phyloP scores from a whole-genome alignment of 2,113 vertebrate genomes.

The Solea senegalensis region DNA sequence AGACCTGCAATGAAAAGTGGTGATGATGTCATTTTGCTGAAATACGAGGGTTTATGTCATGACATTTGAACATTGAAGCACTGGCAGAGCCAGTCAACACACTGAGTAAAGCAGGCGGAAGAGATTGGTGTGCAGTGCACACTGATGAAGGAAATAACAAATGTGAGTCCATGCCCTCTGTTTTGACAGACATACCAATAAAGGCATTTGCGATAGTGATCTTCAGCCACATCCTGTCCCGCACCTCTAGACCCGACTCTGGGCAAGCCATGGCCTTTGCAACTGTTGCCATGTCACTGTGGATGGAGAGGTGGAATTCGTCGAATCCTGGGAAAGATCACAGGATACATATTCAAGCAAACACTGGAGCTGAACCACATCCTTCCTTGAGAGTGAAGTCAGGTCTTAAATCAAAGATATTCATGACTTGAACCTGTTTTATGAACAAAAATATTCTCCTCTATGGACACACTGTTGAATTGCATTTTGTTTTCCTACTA shows the following conservation, averaged over 20 bases:
- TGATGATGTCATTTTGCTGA: background rate
- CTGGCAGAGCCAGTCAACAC: background rate
- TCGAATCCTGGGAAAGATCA: conserved; percentile 87
- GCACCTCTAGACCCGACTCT: conserved; percentile 95
- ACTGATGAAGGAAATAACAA: conserved; percentile 5
- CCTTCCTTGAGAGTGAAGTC: background rate
- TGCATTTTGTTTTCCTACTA: background rate
- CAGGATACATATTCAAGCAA: conserved; percentile 8
- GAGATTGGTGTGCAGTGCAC: background rate
- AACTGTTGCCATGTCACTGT: conserved; percentile 97
- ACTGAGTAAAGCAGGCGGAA: conserved; percentile 1
- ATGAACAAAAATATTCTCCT: background rate
- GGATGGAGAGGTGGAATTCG: conserved; percentile 98
- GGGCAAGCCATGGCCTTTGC: conserved; percentile 98
- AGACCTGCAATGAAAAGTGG: background rate
- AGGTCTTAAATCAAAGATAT: background rate
- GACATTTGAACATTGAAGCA: background rate
- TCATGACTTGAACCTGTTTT: background rate
- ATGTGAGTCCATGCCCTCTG: background rate
- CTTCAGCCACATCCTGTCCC: conserved; percentile 90
- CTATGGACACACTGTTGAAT: background rate
- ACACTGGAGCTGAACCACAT: background rate
- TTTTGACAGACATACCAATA: conserved; percentile 69
- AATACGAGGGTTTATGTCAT: background rate
- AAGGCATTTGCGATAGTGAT: conserved; percentile 83